Conservation (phyloP, 2,113 vertebrate genomes). For the Alligator sinensis region DNA sequence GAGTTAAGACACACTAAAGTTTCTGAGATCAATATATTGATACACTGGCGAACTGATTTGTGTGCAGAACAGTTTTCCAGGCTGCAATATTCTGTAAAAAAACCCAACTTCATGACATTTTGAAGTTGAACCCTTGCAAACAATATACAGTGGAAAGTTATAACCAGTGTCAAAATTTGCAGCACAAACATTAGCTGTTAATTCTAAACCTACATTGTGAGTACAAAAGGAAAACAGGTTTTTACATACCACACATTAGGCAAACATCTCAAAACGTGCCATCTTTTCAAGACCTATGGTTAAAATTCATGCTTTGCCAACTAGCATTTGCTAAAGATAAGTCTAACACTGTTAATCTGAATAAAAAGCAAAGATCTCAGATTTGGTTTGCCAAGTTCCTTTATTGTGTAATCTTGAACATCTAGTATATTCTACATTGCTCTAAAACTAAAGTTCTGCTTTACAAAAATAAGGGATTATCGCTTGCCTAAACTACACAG, state of each 20-base stretch:
- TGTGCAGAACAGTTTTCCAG: slow-evolving; percentile 5
- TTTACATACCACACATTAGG: not conserved
- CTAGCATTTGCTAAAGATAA: slow-evolving; percentile 46
- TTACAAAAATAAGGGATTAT: slow-evolving; percentile 90
- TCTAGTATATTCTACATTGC: slow-evolving; percentile 88
- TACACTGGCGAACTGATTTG: not conserved
- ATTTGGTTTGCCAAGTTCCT: slow-evolving; percentile 89
- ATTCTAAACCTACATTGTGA: slow-evolving; percentile 15
- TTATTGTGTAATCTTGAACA: slow-evolving; percentile 92
- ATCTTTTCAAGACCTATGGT: slow-evolving; percentile 63
- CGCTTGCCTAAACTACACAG: slow-evolving; percentile 83
- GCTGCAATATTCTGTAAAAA: not conserved
- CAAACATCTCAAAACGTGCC: slow-evolving; percentile 41
- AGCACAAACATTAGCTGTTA: slow-evolving; percentile 39
- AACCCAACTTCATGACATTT: not conserved
- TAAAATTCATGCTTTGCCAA: slow-evolving; percentile 62
- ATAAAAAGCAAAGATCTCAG: slow-evolving; percentile 89
- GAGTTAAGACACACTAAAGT: not conserved
- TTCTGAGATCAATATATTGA: not conserved
- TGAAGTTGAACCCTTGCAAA: slow-evolving; percentile 26
- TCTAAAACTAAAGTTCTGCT: slow-evolving; percentile 84
- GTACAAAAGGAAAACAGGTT: not conserved
- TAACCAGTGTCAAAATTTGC: slow-evolving; percentile 1
- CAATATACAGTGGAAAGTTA: slow-evolving; percentile 17
- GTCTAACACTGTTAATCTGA: slow-evolving; percentile 78